A percentile compares a stretch with the other conserved stretches of the same genome.
These are phyloP conservation scores for Poeciliopsis presidionis DNA, from an alignment of 2,797 vertebrate species.

Conservation along the genomic window DNA sequence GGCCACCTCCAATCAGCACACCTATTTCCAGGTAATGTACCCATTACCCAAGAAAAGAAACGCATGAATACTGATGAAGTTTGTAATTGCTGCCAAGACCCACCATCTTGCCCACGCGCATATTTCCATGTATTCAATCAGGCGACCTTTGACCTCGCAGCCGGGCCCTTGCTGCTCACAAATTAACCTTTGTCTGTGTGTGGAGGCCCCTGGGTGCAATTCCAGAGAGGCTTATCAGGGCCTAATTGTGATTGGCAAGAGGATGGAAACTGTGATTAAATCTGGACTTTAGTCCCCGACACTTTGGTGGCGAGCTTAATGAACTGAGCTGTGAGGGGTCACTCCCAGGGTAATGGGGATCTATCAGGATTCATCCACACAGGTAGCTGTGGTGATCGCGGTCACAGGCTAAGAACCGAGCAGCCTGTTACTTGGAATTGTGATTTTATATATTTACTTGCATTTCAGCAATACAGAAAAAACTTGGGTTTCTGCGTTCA, in stretches of 20 bases:
- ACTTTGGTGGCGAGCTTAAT: conserved; percentile 77
- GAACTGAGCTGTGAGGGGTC: conserved; percentile 77
- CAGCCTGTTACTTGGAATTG: conserved; percentile 1
- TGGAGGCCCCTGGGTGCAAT: conserved; percentile 61
- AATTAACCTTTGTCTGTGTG: conserved; percentile 78
- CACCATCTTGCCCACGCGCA: conserved; percentile 44
- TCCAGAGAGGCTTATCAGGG: conserved; percentile 68
- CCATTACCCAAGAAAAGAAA: conserved; percentile 65
- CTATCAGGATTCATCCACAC: conserved; percentile 69
- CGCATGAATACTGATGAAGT: conserved; percentile 77
- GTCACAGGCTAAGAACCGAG: conserved; percentile 28
- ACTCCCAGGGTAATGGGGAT: conserved; percentile 76
- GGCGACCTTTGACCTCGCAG: conserved; percentile 63
- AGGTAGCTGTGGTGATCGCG: conserved; percentile 34
- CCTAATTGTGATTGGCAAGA: conserved; percentile 81
- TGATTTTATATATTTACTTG: neutral
- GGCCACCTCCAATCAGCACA: conserved; percentile 61
- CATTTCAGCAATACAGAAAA: neutral
- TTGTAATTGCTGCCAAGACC: conserved; percentile 67
- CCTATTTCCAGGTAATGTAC: conserved; percentile 66
- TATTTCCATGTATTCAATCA: conserved; percentile 71
- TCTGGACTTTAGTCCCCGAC: conserved; percentile 71
- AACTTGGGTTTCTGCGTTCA: neutral
- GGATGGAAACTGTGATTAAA: conserved; percentile 79
- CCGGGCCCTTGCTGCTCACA: conserved; percentile 67